These are phyloP conservation scores for Trichopoda pennipes DNA, from an alignment of 2,888 invertebrate genomes.

Conservation along the genomic window DNA sequence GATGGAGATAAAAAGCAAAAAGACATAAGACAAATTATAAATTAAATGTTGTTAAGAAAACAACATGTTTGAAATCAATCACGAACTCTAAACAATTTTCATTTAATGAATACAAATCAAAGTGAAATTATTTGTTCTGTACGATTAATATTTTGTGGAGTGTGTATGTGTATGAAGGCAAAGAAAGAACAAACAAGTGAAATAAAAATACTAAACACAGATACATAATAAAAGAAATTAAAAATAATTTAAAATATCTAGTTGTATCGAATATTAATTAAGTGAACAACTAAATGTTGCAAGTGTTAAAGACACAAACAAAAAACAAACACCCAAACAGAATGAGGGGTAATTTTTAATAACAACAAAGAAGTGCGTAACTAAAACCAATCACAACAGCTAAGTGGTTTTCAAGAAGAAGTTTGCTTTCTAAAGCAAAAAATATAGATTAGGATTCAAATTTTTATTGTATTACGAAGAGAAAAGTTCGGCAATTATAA, in stretches of 20 bases:
- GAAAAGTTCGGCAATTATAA: too few relatives aligned
- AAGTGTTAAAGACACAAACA: too few relatives aligned
- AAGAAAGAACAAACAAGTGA: not conserved
- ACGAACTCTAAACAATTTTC: slow-evolving; percentile 20
- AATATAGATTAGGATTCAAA: too few relatives aligned
- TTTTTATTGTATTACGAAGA: too few relatives aligned
- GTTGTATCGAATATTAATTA: slow-evolving; percentile 63
- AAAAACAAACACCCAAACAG: too few relatives aligned
- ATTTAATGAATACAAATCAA: slow-evolving; percentile 57
- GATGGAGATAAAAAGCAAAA: slow-evolving; percentile 3
- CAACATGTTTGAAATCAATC: not conserved
- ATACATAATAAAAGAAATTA: slow-evolving; percentile 10
- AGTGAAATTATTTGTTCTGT: slow-evolving; percentile 45
- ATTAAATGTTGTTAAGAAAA: slow-evolving; percentile 13
- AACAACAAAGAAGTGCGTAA: not conserved
- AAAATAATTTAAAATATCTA: slow-evolving; percentile 44
- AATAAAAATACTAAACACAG: not conserved
- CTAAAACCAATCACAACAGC: not conserved
- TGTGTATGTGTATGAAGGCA: not conserved
- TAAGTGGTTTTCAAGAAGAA: too few relatives aligned
- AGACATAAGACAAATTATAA: slow-evolving; percentile 28
- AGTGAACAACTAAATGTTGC: slow-evolving; percentile 16
- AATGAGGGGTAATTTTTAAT: too few relatives aligned
- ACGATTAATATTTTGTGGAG: not conserved
- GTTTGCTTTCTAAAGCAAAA: too few relatives aligned